Conservation (phyloP, 2,113 vertebrate species). For the Muscicapa adusta region DNA sequence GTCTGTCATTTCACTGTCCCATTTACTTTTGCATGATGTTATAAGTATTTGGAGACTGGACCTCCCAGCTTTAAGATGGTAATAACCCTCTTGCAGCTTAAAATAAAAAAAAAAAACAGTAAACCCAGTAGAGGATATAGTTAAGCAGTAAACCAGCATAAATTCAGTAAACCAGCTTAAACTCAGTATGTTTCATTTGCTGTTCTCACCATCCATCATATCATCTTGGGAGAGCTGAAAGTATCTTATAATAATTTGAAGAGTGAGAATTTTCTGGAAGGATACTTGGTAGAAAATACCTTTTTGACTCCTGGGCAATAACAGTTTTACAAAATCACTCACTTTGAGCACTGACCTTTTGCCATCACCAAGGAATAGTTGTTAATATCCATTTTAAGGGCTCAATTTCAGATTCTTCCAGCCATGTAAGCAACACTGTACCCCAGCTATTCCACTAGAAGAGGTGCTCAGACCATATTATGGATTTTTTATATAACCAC, state of each 20-base stretch:
- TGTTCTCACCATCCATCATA: slow-evolving; percentile 35
- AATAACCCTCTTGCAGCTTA: slow-evolving; percentile 60
- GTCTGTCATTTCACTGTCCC: slow-evolving; percentile 47
- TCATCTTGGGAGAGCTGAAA: slow-evolving; percentile 17
- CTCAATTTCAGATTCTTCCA: background rate
- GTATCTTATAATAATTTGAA: slow-evolving; percentile 37
- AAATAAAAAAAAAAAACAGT: slow-evolving; percentile 39
- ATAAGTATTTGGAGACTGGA: slow-evolving; percentile 27
- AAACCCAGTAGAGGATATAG: slow-evolving; percentile 50
- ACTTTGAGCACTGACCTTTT: background rate
- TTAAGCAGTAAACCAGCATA: slow-evolving; percentile 64
- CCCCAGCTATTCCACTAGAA: background rate
- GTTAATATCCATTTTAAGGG: background rate
- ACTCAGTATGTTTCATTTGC: slow-evolving; percentile 39
- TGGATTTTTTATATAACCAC: background rate
- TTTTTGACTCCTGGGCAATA: slow-evolving; percentile 8
- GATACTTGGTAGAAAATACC: slow-evolving; percentile 3
- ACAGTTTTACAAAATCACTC: background rate
- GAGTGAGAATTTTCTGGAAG: slow-evolving; percentile 44
- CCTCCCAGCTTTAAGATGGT: slow-evolving; percentile 29
- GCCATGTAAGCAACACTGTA: background rate
- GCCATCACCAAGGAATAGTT: background rate
- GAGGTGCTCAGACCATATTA: background rate
- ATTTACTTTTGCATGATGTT: slow-evolving; percentile 28
- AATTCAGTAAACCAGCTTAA: slow-evolving; percentile 57